Evolutionary conservation across 2,797 vertebrate genomes (phyloP), one percentile per base, ranked within the genome.

Genomic region (Acropternis orthonyx): DNA sequence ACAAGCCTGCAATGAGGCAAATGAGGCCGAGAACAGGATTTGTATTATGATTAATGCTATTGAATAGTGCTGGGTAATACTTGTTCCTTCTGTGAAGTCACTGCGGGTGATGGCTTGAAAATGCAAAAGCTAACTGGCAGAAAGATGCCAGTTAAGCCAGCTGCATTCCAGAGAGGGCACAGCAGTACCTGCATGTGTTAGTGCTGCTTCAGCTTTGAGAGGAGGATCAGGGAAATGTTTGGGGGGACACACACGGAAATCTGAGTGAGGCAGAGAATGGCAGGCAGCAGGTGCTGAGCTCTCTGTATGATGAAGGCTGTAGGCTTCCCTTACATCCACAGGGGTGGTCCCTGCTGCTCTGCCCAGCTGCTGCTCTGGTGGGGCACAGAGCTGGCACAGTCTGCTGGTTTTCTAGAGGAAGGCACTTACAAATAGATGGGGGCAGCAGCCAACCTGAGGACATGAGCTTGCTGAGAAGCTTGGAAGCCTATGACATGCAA

Each of bases 41-140:
- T 88, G 51, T 92, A 3, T 67, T 75, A 37, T 72, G 93, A 92
- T 89, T 93, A 88, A 86, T 82, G 65, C 80, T 48, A 1, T 32
- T 95, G 82, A 92, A 73, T 49, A 86, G 80, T 20, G 16, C 74
- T 55, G 67, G 71, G 20, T 82, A 83, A 65, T 80, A 61, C 48
- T 84, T 85, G 89, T 65, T 89, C 75, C 89, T 95, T 92, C 77
- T 19, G 5, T 89, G 79, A 92, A 93, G 63, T 75, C 78, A 20
- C 89, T 46, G 63, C 0, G 1, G 59, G 58, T 89, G 87, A 72
- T 36, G 36, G 75, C 48, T 89, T 59, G 46, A 88, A 95, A 94
- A 92, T 82, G 32, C 58, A 85, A 75, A 86, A 49, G 11, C 83
- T 79, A 62, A 56, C 37, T 79, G 89, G 71, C 73, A 87, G 81